Percentiles rank a stretch among this genome's conserved stretches.
These are phyloP conservation scores for Dorcus parallelipipedus DNA, from an alignment of 2,888 invertebrate species.

Conservation along the genomic window DNA sequence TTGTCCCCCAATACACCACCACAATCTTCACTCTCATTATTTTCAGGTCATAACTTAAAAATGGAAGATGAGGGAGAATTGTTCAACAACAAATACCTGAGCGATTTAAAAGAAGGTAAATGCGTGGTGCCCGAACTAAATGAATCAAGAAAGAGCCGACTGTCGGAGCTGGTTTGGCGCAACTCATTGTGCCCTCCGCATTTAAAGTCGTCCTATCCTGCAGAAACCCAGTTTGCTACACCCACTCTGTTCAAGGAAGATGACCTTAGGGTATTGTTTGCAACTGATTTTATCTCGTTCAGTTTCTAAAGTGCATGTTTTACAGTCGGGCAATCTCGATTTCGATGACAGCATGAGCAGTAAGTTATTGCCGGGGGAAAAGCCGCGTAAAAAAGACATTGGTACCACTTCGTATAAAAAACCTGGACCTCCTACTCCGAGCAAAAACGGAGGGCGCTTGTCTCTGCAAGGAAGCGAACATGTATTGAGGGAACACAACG, in stretches of 20 bases:
- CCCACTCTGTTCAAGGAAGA: constrained; percentile 58
- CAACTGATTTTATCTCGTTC: background rate
- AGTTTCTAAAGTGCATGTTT: background rate
- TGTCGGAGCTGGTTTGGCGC: constrained; percentile 72
- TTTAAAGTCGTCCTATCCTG: constrained; percentile 79
- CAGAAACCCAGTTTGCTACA: constrained; percentile 69
- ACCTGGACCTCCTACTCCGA: constrained; percentile 84
- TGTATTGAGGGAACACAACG: constrained; percentile 53
- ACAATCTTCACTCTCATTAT: background rate
- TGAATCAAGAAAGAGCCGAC: constrained; percentile 41
- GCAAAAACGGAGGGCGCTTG: constrained; percentile 70
- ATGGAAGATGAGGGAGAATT: constrained; percentile 85
- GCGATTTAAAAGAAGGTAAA: constrained; percentile 62
- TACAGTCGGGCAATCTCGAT: constrained; percentile 40
- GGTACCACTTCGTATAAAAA: constrained; percentile 76
- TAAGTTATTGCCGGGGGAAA: constrained; percentile 47
- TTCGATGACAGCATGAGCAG: constrained; percentile 45
- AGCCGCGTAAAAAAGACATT: constrained; percentile 56
- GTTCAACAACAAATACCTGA: constrained; percentile 77
- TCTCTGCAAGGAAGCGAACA: constrained; percentile 64
- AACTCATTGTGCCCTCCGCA: constrained; percentile 84
- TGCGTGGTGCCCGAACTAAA: constrained; percentile 39
- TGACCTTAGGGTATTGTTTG: constrained; percentile 58
- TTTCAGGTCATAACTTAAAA: constrained; percentile 50
- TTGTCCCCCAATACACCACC: constrained; percentile 2